phyloP scores from a whole-genome alignment of 1,140 invertebrate genomes.

The Drosophila melanica region DNA sequence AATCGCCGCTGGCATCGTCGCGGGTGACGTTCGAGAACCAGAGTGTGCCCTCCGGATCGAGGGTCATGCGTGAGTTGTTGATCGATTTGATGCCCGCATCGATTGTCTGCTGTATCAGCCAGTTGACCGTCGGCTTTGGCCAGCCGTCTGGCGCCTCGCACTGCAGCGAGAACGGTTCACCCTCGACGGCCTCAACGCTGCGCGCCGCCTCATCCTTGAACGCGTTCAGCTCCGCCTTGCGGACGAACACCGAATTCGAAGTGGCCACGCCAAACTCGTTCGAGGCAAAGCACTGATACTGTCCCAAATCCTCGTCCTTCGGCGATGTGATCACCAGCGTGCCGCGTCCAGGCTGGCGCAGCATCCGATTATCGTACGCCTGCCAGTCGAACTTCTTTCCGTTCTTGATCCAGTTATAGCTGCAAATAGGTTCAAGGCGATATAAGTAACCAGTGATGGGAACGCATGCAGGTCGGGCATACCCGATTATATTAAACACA shows the following conservation, averaged over 20 bases:
- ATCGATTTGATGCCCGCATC: conserved; percentile 93
- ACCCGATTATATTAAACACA: too few species aligned
- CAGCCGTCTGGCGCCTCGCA: conserved; percentile 97
- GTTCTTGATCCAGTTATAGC: conserved; percentile 98
- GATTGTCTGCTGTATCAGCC: conserved; percentile 91
- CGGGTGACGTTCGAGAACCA: conserved; percentile 97
- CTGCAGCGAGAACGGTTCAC: conserved; percentile 92
- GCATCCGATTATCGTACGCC: conserved; percentile 96
- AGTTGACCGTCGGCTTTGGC: conserved; percentile 96
- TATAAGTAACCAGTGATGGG: background rate
- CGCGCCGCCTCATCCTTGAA: conserved; percentile 91
- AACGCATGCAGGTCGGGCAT: too few species aligned
- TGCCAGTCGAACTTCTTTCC: conserved; percentile 95
- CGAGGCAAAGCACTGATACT: conserved; percentile 98
- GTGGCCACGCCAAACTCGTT: conserved; percentile 97
- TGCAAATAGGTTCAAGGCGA: conserved; percentile 84
- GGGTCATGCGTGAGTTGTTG: conserved; percentile 95
- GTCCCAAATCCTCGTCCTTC: conserved; percentile 95
- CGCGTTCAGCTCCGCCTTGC: conserved; percentile 96
- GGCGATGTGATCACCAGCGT: conserved; percentile 95
- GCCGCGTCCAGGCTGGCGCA: conserved; percentile 95
- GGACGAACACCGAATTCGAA: conserved; percentile 96
- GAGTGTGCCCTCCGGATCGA: conserved; percentile 96
- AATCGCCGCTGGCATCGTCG: conserved; percentile 92
- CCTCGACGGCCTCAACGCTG: conserved; percentile 90